phyloP scores from a whole-genome alignment of 2,888 invertebrate genomes.

The Andrena bucephala region DNA sequence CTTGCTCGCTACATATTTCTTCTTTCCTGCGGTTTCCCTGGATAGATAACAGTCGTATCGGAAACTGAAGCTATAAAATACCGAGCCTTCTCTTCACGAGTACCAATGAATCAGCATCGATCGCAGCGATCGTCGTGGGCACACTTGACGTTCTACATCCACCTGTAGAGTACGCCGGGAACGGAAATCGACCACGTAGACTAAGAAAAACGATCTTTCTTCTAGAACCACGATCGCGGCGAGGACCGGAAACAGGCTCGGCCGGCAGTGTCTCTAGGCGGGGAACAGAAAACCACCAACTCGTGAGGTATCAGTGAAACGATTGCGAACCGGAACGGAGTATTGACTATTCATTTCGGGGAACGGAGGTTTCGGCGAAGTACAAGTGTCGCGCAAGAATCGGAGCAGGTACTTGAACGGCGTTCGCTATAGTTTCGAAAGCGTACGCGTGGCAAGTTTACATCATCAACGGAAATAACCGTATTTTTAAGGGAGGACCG shows the following conservation, averaged over 20 bases:
- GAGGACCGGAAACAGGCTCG: neutral
- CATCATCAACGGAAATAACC: neutral
- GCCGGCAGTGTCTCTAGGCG: neutral
- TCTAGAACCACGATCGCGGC: neutral
- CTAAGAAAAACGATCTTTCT: neutral
- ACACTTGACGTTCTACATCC: neutral
- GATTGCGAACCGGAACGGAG: neutral
- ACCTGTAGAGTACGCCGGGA: conserved; percentile 14
- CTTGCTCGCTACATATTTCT: no score
- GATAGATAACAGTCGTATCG: conserved; percentile 26
- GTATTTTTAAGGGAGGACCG: neutral
- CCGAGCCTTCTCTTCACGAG: neutral
- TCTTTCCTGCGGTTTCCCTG: no score
- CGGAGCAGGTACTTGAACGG: neutral
- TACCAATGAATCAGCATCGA: conserved; percentile 15
- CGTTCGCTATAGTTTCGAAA: neutral
- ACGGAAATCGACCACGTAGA: neutral
- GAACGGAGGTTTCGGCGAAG: neutral
- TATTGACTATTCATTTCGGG: neutral
- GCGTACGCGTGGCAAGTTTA: neutral
- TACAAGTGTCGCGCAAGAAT: neutral
- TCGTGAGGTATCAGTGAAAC: no score
- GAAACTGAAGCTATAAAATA: neutral
- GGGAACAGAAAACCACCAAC: no score
- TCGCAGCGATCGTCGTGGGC: neutral